phyloP scores from a whole-genome alignment of 1,140 invertebrate genomes.

The Phenacoccus solenopsis region DNA sequence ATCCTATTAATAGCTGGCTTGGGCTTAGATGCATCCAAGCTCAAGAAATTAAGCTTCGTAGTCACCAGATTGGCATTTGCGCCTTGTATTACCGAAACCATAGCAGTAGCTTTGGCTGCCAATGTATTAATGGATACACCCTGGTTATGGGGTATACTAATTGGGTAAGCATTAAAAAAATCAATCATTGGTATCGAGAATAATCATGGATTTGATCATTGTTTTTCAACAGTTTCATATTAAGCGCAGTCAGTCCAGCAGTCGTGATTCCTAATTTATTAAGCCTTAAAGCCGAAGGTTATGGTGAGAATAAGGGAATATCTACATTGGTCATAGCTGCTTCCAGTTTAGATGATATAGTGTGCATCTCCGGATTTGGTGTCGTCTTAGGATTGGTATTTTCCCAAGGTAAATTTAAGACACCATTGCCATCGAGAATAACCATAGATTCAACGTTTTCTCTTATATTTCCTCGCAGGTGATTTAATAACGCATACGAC shows the following conservation, averaged over 20 bases:
- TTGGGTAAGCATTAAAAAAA: slow-evolving; percentile 37
- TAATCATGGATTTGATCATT: neutral
- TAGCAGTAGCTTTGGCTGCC: slow-evolving; percentile 41
- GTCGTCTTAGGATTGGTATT: slow-evolving; percentile 45
- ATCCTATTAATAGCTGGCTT: slow-evolving; percentile 63
- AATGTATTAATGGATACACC: slow-evolving; percentile 48
- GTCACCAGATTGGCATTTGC: slow-evolving; percentile 47
- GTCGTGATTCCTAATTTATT: slow-evolving; percentile 62
- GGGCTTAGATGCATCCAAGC: slow-evolving; percentile 50
- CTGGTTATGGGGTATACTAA: slow-evolving; percentile 54
- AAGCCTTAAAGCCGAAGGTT: slow-evolving; percentile 45
- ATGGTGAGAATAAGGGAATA: slow-evolving; percentile 58
- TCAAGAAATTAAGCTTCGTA: slow-evolving; percentile 43
- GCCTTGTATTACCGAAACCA: slow-evolving; percentile 52
- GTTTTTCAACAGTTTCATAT: slow-evolving; percentile 34
- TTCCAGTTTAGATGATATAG: slow-evolving; percentile 61
- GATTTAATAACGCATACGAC: slow-evolving; percentile 34
- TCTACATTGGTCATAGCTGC: slow-evolving; percentile 65
- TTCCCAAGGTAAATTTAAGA: slow-evolving; percentile 35
- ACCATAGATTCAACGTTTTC: neutral
- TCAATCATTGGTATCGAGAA: too few species aligned
- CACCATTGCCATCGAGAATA: neutral
- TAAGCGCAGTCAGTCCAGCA: slow-evolving; percentile 63
- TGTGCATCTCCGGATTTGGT: slow-evolving; percentile 62
- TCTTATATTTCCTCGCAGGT: slow-evolving; percentile 19